Conservation (phyloP, 2,888 invertebrate genomes). For the Rhaphigaster nebulosa region DNA sequence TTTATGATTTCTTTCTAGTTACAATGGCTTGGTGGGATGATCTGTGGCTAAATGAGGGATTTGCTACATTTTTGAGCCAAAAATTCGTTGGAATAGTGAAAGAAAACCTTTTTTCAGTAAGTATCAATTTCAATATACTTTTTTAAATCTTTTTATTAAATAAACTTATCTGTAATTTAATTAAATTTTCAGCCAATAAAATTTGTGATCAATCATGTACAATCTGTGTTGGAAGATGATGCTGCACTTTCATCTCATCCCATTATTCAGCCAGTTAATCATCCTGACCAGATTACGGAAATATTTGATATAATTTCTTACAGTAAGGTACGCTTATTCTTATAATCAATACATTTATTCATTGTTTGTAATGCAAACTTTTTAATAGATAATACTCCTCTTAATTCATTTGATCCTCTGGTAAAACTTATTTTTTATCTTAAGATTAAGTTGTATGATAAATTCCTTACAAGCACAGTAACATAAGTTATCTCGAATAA, state of each 20-base stretch:
- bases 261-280: constrained; percentile 86
- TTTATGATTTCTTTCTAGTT: constrained; percentile 72
- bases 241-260: constrained; percentile 89
- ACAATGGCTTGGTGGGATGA: constrained; percentile 96
- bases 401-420: too few species aligned
- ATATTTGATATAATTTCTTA: constrained; percentile 94
- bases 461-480: too few species aligned
- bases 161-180: not conserved
- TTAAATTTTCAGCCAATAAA: constrained; percentile 76
- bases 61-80: constrained; percentile 84
- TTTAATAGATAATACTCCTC: not conserved
- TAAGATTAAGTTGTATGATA: too few species aligned
- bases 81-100: constrained; percentile 55
- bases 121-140: not conserved
- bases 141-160: constrained; percentile 19
- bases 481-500: too few species aligned
- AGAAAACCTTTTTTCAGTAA: constrained; percentile 55
- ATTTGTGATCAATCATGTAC: constrained; percentile 80
- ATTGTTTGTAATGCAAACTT: not conserved
- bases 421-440: too few species aligned
- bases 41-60: constrained; percentile 94
- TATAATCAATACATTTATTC: not conserved
- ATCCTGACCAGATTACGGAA: constrained; percentile 91
- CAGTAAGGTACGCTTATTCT: constrained; percentile 78
- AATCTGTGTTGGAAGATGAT: constrained; percentile 81